Evolutionary conservation across 1,140 invertebrate species (phyloP).

Genomic region (Drosophila yakuba): DNA sequence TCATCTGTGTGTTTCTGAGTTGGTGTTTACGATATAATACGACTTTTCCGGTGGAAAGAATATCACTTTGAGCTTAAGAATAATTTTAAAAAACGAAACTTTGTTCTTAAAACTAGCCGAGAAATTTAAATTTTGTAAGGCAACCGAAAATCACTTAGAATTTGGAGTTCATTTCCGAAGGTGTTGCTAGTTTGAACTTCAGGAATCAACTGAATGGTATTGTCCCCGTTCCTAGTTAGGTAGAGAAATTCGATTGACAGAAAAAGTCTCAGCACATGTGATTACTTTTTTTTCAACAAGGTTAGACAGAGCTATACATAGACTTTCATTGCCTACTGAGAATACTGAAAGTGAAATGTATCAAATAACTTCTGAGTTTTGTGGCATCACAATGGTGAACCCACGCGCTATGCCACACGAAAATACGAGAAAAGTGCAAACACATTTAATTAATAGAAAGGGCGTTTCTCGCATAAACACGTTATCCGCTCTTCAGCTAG

Average conservation of each 20-base stretch:
- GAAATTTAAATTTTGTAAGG: neutral
- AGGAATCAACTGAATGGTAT: slow-evolving; percentile 10
- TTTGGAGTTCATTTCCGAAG: neutral
- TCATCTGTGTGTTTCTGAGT: too few relatives aligned
- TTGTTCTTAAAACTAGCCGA: slow-evolving; percentile 6
- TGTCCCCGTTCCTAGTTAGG: neutral
- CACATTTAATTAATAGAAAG: slow-evolving; percentile 67
- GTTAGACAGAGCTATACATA: neutral
- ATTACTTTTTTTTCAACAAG: slow-evolving; percentile 6
- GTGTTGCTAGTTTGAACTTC: neutral
- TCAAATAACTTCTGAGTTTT: slow-evolving; percentile 39
- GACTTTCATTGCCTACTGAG: neutral
- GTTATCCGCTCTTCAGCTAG: slow-evolving; percentile 35
- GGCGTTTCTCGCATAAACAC: slow-evolving; percentile 70
- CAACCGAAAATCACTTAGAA: slow-evolving; percentile 4
- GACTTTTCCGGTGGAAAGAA: too few relatives aligned
- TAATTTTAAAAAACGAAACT: neutral
- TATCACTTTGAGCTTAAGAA: neutral
- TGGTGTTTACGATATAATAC: too few relatives aligned
- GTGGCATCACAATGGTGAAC: slow-evolving; percentile 34
- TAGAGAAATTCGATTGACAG: neutral
- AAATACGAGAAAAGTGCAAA: slow-evolving; percentile 30
- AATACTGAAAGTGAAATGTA: neutral
- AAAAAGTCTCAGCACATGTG: neutral
- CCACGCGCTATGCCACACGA: slow-evolving; percentile 14